These are phyloP conservation scores for Auanema sp. DNA, from an alignment of 2,888 invertebrate species.

Conservation along the genomic window DNA sequence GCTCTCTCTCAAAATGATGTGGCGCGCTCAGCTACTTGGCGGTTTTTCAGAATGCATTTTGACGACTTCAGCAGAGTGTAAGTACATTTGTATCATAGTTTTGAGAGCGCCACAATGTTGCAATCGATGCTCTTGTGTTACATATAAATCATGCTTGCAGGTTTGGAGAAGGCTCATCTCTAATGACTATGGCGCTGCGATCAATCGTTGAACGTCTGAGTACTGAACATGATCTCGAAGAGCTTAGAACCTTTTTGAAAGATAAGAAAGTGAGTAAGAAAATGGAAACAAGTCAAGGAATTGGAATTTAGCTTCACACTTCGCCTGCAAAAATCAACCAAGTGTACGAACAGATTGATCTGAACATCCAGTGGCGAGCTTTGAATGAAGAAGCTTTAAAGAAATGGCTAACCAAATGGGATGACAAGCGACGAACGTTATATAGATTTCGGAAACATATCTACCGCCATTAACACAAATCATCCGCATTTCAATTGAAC, in stretches of 20 bases:
- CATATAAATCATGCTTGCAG: conserved; percentile 23
- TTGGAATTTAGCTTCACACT: conserved; percentile 28
- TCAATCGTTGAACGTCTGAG: conserved; percentile 40
- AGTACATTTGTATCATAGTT: conserved; percentile 5
- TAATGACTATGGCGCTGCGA: conserved; percentile 37
- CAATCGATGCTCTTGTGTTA: no score
- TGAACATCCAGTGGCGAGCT: conserved; percentile 54
- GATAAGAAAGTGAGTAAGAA: conserved; percentile 67
- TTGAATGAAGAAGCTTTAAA: conserved; percentile 45
- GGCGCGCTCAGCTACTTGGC: conserved; percentile 39
- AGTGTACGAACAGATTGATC: conserved; percentile 44
- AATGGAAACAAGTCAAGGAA: neutral
- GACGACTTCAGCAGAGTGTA: conserved; percentile 37
- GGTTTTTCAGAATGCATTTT: conserved; percentile 42
- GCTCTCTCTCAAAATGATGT: conserved; percentile 26
- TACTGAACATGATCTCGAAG: conserved; percentile 43
- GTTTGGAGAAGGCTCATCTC: conserved; percentile 39
- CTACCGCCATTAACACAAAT: neutral
- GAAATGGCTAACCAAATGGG: conserved; percentile 36
- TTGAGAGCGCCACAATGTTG: no score
- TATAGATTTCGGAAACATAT: conserved; percentile 6
- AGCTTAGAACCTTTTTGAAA: conserved; percentile 37
- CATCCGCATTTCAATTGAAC: no score
- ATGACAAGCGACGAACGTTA: conserved; percentile 24
- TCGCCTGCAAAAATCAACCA: conserved; percentile 39